These are phyloP conservation scores for Phalacrocorax pelagicus DNA, from an alignment of 2,113 vertebrate genomes.

Conservation along the genomic window DNA sequence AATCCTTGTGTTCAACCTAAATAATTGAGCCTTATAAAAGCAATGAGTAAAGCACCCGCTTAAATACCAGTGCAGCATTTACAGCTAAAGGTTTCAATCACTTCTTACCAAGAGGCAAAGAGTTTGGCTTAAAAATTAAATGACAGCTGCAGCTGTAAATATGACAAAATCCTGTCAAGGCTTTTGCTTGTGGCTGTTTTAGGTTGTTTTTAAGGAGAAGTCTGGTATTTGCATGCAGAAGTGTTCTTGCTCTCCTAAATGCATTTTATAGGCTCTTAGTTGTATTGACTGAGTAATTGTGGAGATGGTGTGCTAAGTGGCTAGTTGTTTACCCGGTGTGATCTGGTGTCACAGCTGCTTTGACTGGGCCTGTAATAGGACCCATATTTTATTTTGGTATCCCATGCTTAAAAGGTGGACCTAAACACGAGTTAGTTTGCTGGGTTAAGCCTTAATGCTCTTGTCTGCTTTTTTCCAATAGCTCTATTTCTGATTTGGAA, in stretches of 20 bases:
- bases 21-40: not conserved
- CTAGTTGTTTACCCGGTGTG: not conserved
- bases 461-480: not conserved
- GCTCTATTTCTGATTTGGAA: not conserved
- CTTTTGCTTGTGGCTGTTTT: not conserved
- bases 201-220: not conserved
- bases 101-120: not conserved
- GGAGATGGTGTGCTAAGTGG: not conserved
- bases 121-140: not conserved
- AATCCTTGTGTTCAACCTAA: not conserved
- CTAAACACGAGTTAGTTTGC: not conserved
- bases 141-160: rapidly evolving
- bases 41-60: not conserved
- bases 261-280: not conserved
- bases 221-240: not conserved
- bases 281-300: not conserved
- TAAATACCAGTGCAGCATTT: not conserved
- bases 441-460: not conserved
- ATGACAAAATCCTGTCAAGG: not conserved
- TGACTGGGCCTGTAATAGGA: not conserved
- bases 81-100: not conserved
- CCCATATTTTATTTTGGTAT: not conserved
- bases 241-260: not conserved
- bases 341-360: not conserved
- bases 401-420: not conserved